A percentile compares a stretch with the other conserved stretches of the same genome.
Evolutionary conservation across 2,113 vertebrate species (phyloP).

Genomic region (Gymnorhina tibicen): DNA sequence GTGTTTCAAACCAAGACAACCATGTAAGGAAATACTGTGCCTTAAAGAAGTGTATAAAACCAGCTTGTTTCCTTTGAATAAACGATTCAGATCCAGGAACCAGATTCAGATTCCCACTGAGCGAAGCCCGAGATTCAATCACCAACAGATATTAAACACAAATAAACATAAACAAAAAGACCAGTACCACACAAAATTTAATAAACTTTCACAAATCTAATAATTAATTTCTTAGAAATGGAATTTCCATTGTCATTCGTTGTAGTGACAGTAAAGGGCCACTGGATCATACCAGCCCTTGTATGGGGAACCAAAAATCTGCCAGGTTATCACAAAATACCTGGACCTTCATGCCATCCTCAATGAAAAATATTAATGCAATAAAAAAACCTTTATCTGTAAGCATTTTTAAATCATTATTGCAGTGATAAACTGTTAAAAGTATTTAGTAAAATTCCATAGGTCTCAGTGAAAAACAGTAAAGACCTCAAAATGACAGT

Average conservation of each 20-base stretch:
- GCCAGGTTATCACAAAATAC: not conserved
- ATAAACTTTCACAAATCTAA: not conserved
- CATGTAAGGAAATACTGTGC: too few relatives aligned
- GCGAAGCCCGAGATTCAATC: too few relatives aligned
- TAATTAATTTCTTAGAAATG: not conserved
- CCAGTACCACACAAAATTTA: not conserved
- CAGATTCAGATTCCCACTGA: too few relatives aligned
- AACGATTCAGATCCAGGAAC: too few relatives aligned
- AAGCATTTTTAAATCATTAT: not conserved
- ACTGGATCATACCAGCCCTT: not conserved
- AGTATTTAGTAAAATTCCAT: not conserved
- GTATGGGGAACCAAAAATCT: not conserved
- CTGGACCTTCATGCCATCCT: rapidly evolving
- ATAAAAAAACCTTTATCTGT: not conserved
- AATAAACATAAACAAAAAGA: not conserved
- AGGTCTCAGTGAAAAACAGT: not conserved
- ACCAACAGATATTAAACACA: not conserved
- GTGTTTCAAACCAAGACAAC: too few relatives aligned
- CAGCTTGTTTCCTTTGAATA: too few relatives aligned
- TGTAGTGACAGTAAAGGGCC: not conserved
- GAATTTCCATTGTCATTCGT: not conserved
- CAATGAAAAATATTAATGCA: not conserved
- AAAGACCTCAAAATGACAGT: constrained; percentile 13
- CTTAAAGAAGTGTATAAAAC: too few relatives aligned
- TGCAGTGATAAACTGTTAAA: not conserved